phyloP scores from a whole-genome alignment of 2,113 vertebrate species.

The Lycaon pictus region DNA sequence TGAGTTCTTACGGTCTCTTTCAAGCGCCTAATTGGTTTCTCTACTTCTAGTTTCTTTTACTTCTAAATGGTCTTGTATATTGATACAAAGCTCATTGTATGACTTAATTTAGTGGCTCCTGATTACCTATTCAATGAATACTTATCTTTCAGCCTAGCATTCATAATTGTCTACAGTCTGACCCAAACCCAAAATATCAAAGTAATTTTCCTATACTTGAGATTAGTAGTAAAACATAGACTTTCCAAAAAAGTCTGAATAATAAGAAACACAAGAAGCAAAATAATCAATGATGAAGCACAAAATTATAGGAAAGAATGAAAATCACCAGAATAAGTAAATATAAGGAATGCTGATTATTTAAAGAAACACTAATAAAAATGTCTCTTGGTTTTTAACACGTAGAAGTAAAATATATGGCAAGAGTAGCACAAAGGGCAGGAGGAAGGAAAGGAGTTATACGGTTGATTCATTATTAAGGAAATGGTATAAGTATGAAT shows the following conservation, averaged over 20 bases:
- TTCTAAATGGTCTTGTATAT: not conserved
- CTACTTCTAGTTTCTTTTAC: not conserved
- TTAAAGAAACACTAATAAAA: not conserved
- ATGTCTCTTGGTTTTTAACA: not conserved
- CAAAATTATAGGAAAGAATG: constrained; percentile 9
- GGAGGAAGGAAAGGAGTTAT: not conserved
- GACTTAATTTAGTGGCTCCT: not conserved
- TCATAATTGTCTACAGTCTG: not conserved
- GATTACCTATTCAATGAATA: not conserved
- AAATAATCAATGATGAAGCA: constrained; percentile 17
- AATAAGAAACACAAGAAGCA: not conserved
- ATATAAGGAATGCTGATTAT: not conserved
- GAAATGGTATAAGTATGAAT: not conserved
- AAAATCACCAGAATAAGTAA: not conserved
- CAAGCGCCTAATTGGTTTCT: not conserved
- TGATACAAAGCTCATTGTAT: not conserved
- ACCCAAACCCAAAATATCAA: not conserved
- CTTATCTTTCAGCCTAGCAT: not conserved
- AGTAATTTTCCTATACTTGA: not conserved
- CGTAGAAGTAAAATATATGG: not conserved
- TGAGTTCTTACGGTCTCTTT: constrained; percentile 27
- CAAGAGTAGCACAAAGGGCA: not conserved
- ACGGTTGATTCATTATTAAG: not conserved
- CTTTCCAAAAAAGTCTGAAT: not conserved
- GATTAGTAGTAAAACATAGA: not conserved